phyloP scores from a whole-genome alignment of 2,113 vertebrate genomes.

The Trichechus manatus region DNA sequence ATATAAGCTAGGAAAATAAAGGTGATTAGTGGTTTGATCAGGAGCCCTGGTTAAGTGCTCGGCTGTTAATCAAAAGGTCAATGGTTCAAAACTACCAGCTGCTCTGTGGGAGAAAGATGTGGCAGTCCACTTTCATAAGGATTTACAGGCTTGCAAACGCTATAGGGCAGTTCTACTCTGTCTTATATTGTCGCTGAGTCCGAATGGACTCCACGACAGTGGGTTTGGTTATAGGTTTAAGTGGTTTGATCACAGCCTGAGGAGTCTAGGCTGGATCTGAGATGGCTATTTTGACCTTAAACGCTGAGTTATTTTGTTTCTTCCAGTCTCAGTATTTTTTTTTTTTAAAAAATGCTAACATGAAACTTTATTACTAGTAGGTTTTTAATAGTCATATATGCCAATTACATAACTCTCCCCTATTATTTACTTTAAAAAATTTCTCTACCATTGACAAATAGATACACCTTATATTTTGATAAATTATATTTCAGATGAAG shows the following conservation, averaged over 20 bases:
- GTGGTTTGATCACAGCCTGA: background rate
- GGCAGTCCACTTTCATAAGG: too few relatives aligned
- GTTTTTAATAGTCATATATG: constrained; percentile 32
- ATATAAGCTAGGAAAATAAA: constrained; percentile 5
- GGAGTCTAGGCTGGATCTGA: background rate
- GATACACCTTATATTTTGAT: constrained; percentile 11
- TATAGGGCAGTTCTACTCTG: too few relatives aligned
- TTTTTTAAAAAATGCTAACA: background rate
- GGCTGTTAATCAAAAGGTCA: too few relatives aligned
- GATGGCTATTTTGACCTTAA: constrained; percentile 29
- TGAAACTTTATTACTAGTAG: background rate
- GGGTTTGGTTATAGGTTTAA: too few relatives aligned
- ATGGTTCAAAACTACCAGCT: too few relatives aligned
- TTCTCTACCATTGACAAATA: background rate
- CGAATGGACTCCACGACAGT: too few relatives aligned
- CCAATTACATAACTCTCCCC: background rate
- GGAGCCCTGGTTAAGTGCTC: too few relatives aligned
- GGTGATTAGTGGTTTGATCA: background rate
- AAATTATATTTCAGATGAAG: constrained; percentile 54
- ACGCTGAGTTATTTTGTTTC: constrained; percentile 10
- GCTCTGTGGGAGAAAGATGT: too few relatives aligned
- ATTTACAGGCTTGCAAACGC: too few relatives aligned
- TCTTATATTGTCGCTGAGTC: too few relatives aligned
- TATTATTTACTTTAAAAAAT: background rate
- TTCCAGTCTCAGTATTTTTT: background rate